A percentile compares a stretch with the other conserved stretches of the same genome.
These are phyloP conservation scores for Forpus xanthops DNA, from an alignment of 2,797 vertebrate species.

Conservation along the genomic window DNA sequence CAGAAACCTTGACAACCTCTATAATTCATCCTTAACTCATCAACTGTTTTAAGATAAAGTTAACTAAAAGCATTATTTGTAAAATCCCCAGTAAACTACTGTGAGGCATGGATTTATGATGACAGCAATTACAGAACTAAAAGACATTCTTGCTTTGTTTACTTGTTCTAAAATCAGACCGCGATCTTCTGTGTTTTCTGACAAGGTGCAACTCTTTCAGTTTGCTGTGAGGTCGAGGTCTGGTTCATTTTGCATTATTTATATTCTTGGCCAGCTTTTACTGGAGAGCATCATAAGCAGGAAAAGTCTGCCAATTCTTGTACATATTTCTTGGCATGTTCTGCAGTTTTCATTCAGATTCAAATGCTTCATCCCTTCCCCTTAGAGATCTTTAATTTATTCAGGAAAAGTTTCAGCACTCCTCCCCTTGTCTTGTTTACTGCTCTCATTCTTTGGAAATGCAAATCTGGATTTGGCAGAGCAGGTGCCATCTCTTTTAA, in stretches of 20 bases:
- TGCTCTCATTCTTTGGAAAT: conserved; percentile 54
- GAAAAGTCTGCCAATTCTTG: conserved; percentile 11
- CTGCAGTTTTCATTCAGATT: conserved; percentile 53
- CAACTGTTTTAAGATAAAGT: background rate
- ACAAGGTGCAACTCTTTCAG: background rate
- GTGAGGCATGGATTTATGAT: background rate
- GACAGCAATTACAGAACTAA: background rate
- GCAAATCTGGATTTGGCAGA: conserved; percentile 41
- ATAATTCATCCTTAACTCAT: background rate
- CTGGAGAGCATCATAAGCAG: background rate
- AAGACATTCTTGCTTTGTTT: background rate
- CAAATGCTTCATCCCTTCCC: conserved; percentile 22
- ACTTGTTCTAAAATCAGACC: background rate
- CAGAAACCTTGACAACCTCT: background rate
- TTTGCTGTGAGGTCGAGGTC: background rate
- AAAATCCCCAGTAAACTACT: background rate
- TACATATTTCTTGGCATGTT: conserved; percentile 28
- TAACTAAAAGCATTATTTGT: background rate
- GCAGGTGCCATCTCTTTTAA: conserved; percentile 51
- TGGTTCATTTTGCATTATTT: background rate
- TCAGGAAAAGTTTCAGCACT: conserved; percentile 40
- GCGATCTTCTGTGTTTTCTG: background rate
- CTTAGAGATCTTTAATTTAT: conserved; percentile 46
- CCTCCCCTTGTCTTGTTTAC: conserved; percentile 42
- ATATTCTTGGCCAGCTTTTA: background rate